Conservation (phyloP, 2,888 invertebrate genomes). For the Acronicta leporina region DNA sequence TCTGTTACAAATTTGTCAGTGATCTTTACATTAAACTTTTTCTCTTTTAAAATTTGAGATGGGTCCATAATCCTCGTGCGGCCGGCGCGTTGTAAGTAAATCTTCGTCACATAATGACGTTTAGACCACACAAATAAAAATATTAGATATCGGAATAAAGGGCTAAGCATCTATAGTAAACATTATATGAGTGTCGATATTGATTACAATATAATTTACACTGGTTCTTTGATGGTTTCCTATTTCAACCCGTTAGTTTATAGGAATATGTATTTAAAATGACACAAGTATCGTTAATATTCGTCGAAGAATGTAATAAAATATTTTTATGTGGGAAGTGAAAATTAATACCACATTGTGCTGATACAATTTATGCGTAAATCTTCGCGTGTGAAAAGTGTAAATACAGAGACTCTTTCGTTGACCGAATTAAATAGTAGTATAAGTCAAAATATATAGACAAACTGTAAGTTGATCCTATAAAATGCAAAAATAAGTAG, state of each 20-base stretch:
- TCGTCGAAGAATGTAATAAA: slow-evolving; percentile 64
- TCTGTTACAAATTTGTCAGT: slow-evolving; percentile 89
- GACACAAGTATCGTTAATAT: slow-evolving; percentile 51
- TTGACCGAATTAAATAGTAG: no score
- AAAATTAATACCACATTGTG: slow-evolving; percentile 20
- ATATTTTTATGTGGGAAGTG: slow-evolving; percentile 35
- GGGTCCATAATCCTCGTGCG: slow-evolving; percentile 84
- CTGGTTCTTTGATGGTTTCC: slow-evolving; percentile 45
- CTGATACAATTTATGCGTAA: slow-evolving; percentile 37
- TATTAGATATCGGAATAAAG: slow-evolving; percentile 69
- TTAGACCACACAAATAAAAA: slow-evolving; percentile 84
- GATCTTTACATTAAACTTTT: slow-evolving; percentile 88
- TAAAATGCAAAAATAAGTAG: no score
- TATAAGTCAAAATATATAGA: no score
- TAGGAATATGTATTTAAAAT: slow-evolving; percentile 44
- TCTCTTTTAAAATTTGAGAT: slow-evolving; percentile 84
- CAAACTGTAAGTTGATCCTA: no score
- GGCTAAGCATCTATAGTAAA: slow-evolving; percentile 60
- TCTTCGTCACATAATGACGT: slow-evolving; percentile 77
- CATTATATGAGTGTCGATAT: slow-evolving; percentile 57
- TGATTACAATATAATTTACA: slow-evolving; percentile 61
- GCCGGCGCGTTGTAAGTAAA: slow-evolving; percentile 79
- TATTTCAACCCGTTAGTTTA: slow-evolving; percentile 44
- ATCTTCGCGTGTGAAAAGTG: slow-evolving; percentile 9
- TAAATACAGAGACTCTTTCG: background rate